phyloP scores from a whole-genome alignment of 2,797 vertebrate species.

The Acanthiza pusilla region DNA sequence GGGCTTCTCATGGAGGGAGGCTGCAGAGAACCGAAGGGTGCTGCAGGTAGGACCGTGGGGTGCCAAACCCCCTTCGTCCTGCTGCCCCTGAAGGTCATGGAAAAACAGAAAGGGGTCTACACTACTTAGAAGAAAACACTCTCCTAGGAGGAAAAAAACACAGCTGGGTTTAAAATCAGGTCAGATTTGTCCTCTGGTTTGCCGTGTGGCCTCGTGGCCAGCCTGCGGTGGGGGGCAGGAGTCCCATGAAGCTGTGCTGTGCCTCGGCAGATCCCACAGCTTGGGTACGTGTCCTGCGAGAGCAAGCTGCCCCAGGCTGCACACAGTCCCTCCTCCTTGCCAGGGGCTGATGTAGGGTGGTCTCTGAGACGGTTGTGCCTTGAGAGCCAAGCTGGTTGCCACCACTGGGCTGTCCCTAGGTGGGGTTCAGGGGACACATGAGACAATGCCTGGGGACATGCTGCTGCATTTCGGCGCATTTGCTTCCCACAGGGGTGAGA shows the following conservation, averaged over 20 bases:
- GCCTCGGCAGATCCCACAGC: neutral
- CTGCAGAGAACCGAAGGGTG: neutral
- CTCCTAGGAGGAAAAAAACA: neutral
- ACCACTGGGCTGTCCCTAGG: neutral
- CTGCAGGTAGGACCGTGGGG: neutral
- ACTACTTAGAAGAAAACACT: neutral
- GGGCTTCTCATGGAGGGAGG: neutral
- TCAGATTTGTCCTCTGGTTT: neutral
- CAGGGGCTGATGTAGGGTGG: accelerated
- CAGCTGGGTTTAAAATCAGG: neutral
- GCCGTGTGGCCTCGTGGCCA: accelerated
- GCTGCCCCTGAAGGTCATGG: neutral
- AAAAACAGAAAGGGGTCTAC: neutral
- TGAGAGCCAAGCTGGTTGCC: neutral
- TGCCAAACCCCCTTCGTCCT: accelerated
- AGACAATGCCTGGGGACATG: accelerated
- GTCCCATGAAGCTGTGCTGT: accelerated
- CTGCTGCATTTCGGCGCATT: accelerated
- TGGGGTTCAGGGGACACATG: neutral
- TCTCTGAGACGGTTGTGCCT: neutral
- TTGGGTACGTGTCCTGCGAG: accelerated
- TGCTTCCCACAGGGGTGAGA: accelerated
- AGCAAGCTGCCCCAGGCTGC: neutral
- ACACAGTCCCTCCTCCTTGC: neutral
- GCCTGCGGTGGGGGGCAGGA: neutral